phyloP scores from a whole-genome alignment of 2,888 invertebrate genomes.

The Caenorhabditis virilis region DNA sequence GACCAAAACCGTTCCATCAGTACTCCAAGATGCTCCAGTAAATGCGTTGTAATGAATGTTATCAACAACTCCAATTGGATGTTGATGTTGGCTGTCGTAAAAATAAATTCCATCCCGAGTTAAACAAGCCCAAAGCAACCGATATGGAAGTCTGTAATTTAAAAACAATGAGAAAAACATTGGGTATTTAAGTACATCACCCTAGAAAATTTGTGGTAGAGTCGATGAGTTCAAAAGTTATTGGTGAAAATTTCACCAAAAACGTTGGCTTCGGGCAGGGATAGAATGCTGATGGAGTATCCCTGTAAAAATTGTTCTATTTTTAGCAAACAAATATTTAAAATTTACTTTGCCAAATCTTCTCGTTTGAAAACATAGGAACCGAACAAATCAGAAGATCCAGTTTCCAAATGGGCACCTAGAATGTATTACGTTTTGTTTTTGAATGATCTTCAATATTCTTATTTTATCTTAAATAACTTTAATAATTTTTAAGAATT shows the following conservation, averaged over 20 bases:
- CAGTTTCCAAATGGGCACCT: constrained; percentile 62
- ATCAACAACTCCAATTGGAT: constrained; percentile 80
- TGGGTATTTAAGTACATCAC: constrained; percentile 6
- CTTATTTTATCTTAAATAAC: not conserved
- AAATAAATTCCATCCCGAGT: constrained; percentile 82
- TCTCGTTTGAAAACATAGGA: constrained; percentile 75
- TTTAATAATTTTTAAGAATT: not conserved
- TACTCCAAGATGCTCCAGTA: constrained; percentile 86
- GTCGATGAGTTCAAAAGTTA: constrained; percentile 75
- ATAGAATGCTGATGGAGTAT: constrained; percentile 31
- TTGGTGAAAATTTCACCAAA: constrained; percentile 82
- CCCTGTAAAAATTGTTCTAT: no score
- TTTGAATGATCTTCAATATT: not conserved
- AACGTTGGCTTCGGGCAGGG: constrained; percentile 76
- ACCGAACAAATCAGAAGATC: constrained; percentile 72
- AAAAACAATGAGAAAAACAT: not conserved
- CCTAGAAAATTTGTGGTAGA: constrained; percentile 44
- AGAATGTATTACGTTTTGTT: constrained; percentile 16
- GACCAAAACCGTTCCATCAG: constrained; percentile 79
- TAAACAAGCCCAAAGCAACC: constrained; percentile 88
- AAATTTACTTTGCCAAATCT: constrained; percentile 70
- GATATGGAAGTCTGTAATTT: constrained; percentile 75
- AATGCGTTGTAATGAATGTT: constrained; percentile 87
- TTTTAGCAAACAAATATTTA: constrained; percentile 6
- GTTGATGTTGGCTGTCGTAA: constrained; percentile 84